phyloP scores from a whole-genome alignment of 2,888 invertebrate genomes.

The Amphipyra berbera region DNA sequence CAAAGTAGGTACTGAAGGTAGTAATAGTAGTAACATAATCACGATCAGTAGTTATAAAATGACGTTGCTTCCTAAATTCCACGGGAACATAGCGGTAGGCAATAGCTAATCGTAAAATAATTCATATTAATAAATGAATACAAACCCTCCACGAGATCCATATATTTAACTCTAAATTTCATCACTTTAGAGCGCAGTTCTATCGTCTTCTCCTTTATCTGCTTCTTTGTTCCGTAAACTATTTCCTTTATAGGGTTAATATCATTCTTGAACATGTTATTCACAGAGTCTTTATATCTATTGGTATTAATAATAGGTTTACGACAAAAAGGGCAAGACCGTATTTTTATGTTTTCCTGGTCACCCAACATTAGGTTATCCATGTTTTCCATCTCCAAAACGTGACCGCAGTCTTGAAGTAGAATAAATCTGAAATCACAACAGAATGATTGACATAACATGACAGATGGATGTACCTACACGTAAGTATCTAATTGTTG shows the following conservation, averaged over 20 bases:
- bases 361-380: constrained; percentile 79
- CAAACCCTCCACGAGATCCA: constrained; percentile 44
- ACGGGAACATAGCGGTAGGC: too few relatives aligned
- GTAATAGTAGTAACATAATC: too few relatives aligned
- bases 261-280: constrained; percentile 74
- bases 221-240: constrained; percentile 73
- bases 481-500: too few relatives aligned
- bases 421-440: constrained; percentile 82
- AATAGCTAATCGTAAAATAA: too few relatives aligned
- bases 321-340: constrained; percentile 90
- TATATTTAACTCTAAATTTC: constrained; percentile 40
- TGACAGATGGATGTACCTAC: too few relatives aligned
- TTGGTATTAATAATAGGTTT: constrained; percentile 89
- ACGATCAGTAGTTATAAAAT: too few relatives aligned
- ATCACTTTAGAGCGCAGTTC: constrained; percentile 52
- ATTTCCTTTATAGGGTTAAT: constrained; percentile 81
- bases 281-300: constrained; percentile 89
- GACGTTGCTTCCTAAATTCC: too few relatives aligned
- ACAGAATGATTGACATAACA: background rate
- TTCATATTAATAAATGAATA: constrained; percentile 6
- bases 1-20: too few relatives aligned
- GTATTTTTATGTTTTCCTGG: constrained; percentile 72
- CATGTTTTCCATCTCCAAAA: constrained; percentile 83
- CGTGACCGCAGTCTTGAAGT: constrained; percentile 88
- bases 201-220: constrained; percentile 62